Percentiles rank a stretch among this genome's conserved stretches.
These are phyloP conservation scores for Nematostella vectensis DNA, from an alignment of 92 coral and sea anemone genomes.

Conservation along the genomic window DNA sequence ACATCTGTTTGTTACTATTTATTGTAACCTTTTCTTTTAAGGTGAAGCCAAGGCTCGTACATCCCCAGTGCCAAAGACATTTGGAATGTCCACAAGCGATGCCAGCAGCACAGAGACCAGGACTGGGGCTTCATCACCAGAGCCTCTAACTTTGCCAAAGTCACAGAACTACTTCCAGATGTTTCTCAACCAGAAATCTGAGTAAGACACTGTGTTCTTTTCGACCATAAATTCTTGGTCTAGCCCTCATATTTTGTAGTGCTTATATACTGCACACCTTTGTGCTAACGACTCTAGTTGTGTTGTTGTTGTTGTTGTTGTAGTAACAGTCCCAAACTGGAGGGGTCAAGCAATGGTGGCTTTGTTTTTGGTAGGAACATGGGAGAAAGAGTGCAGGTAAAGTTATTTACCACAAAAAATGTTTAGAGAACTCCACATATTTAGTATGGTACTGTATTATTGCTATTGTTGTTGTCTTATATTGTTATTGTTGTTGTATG, in stretches of 20 bases:
- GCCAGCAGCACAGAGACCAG: slow-evolving; percentile 57
- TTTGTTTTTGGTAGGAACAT: slow-evolving; percentile 98
- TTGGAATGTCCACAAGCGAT: slow-evolving; percentile 74
- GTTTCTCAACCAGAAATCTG: slow-evolving; percentile 45
- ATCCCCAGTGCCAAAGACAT: slow-evolving; percentile 65
- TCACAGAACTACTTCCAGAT: slow-evolving; percentile 74
- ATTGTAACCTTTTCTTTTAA: slow-evolving; percentile 3
- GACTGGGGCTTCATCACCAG: slow-evolving; percentile 41
- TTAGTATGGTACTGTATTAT: too few species aligned
- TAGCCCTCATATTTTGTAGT: not conserved
- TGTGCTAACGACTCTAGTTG: too few species aligned
- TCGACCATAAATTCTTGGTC: not conserved
- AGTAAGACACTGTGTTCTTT: too few species aligned
- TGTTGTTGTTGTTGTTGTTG: too few species aligned
- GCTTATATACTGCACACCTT: too few species aligned
- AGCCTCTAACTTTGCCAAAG: slow-evolving; percentile 23
- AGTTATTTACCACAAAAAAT: not conserved
- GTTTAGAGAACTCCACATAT: too few species aligned
- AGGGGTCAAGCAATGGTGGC: slow-evolving; percentile 48
- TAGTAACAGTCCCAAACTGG: too few species aligned
- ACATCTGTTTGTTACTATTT: too few species aligned
- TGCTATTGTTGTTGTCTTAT: too few species aligned
- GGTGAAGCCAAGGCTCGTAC: slow-evolving; percentile 33
- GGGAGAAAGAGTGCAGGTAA: slow-evolving; percentile 82
- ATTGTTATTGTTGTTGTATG: too few species aligned